Percentiles rank a stretch among this genome's conserved stretches.
phyloP scores from a whole-genome alignment of 2,797 vertebrate species.

The Denticeps clupeoides region DNA sequence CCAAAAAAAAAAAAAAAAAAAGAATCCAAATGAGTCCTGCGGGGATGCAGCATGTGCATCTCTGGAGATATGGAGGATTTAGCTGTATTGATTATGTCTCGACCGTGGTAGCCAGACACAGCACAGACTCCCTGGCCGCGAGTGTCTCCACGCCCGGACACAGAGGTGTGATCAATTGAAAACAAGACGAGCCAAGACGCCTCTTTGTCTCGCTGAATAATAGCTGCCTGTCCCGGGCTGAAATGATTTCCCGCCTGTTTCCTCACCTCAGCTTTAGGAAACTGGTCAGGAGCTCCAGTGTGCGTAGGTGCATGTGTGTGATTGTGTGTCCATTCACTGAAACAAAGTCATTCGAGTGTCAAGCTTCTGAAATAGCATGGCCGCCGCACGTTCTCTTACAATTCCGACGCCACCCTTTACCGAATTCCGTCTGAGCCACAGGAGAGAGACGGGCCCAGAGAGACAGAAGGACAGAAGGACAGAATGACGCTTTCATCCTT shows the following conservation, averaged over 20 bases:
- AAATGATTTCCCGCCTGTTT: slow-evolving; percentile 21
- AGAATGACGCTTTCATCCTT: slow-evolving; percentile 2
- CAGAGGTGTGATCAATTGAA: slow-evolving; percentile 27
- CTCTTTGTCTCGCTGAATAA: slow-evolving; percentile 28
- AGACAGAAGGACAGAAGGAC: not conserved
- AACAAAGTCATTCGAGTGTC: not conserved
- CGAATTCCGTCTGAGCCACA: slow-evolving; percentile 4
- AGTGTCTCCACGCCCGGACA: slow-evolving; percentile 23
- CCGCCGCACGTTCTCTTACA: slow-evolving; percentile 9
- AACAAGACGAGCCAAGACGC: slow-evolving; percentile 9
- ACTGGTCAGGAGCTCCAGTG: no score
- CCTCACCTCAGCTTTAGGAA: no score
- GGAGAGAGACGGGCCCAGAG: not conserved
- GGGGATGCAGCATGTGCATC: no score
- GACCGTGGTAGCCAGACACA: slow-evolving; percentile 7
- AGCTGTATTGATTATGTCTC: slow-evolving; percentile 24
- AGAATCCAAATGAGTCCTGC: no score
- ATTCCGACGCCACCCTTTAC: slow-evolving; percentile 5
- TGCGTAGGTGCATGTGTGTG: not conserved
- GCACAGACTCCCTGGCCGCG: slow-evolving; percentile 7
- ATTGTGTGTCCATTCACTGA: not conserved
- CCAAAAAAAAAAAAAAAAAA: no score
- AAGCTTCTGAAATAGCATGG: slow-evolving; percentile 21
- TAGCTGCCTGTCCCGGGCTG: slow-evolving; percentile 26
- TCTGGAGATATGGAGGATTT: no score